Conservation (phyloP, 2,888 invertebrate species). For the Miltochrista miniata region DNA sequence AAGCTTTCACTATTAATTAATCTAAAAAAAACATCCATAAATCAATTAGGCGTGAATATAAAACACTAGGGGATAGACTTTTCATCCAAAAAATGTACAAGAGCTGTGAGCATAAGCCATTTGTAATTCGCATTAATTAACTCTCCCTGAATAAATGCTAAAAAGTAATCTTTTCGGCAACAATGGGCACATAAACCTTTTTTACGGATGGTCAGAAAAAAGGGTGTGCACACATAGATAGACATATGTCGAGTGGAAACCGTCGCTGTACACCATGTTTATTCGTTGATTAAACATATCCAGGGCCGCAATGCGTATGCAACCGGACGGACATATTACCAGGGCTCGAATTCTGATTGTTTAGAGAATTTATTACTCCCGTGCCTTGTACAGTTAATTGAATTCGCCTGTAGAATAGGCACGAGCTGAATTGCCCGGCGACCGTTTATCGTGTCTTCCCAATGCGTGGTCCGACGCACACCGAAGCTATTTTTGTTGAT, state of each 20-base stretch:
- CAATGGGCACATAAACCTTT: slow-evolving; percentile 65
- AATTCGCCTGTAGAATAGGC: slow-evolving; percentile 81
- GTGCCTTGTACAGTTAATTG: slow-evolving; percentile 83
- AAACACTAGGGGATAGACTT: slow-evolving; percentile 22
- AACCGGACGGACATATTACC: slow-evolving; percentile 81
- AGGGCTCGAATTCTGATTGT: slow-evolving; percentile 83
- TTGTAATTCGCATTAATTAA: slow-evolving; percentile 67
- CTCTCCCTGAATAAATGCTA: slow-evolving; percentile 56
- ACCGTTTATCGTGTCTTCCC: slow-evolving; percentile 73
- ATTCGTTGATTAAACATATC: slow-evolving; percentile 80
- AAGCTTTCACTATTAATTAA: neutral
- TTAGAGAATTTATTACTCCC: slow-evolving; percentile 83
- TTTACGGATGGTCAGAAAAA: slow-evolving; percentile 54
- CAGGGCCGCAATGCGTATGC: slow-evolving; percentile 81
- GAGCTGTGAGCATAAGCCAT: slow-evolving; percentile 47
- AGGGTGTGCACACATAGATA: slow-evolving; percentile 52
- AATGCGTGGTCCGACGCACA: slow-evolving; percentile 54
- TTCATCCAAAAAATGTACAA: slow-evolving; percentile 31
- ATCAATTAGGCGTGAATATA: slow-evolving; percentile 19
- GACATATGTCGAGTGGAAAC: slow-evolving; percentile 60
- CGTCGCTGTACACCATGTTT: slow-evolving; percentile 66
- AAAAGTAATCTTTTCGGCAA: slow-evolving; percentile 66
- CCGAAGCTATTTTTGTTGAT: slow-evolving; percentile 57
- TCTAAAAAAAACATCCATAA: slow-evolving; percentile 13
- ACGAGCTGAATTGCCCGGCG: slow-evolving; percentile 71